These are phyloP conservation scores for Caenorhabditis afra DNA, from an alignment of 2,888 invertebrate genomes.

Conservation along the genomic window DNA sequence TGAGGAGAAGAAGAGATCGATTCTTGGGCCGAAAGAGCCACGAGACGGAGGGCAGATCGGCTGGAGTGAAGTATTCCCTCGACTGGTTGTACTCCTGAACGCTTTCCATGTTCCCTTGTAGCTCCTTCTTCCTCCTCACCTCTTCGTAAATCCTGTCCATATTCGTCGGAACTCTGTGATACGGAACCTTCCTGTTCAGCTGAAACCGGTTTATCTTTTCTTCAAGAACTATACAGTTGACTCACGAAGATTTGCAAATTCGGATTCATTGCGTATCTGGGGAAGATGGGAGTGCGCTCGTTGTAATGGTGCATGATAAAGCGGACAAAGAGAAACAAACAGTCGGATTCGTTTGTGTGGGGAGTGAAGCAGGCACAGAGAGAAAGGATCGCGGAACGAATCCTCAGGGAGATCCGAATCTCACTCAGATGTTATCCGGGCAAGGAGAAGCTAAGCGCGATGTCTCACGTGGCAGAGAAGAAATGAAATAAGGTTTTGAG, in stretches of 20 bases:
- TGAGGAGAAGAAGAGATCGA: conserved; percentile 13
- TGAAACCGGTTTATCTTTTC: conserved; percentile 7
- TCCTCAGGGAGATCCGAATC: no score
- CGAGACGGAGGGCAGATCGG: conserved; percentile 9
- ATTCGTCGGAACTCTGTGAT: conserved; percentile 29
- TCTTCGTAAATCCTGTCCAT: conserved; percentile 32
- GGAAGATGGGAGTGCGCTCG: conserved; percentile 27
- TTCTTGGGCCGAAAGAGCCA: conserved; percentile 16
- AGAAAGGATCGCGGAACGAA: conserved; percentile 4
- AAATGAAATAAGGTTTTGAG: no score
- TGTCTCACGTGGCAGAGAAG: no score
- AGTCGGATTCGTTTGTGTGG: no score
- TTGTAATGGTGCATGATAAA: conserved; percentile 19
- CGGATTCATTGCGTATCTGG: conserved; percentile 46
- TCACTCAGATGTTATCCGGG: no score
- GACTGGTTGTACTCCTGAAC: conserved; percentile 25
- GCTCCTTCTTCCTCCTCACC: conserved; percentile 12
- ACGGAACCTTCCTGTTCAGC: conserved; percentile 24
- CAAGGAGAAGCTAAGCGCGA: no score
- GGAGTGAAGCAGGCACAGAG: no score
- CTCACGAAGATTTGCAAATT: conserved; percentile 52
- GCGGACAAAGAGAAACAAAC: neutral
- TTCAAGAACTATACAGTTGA: neutral
- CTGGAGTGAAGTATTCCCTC: conserved; percentile 24
- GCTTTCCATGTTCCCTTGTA: no score